Conservation (phyloP, 2,888 invertebrate genomes). For the Hydrotaea cyrtoneurina region DNA sequence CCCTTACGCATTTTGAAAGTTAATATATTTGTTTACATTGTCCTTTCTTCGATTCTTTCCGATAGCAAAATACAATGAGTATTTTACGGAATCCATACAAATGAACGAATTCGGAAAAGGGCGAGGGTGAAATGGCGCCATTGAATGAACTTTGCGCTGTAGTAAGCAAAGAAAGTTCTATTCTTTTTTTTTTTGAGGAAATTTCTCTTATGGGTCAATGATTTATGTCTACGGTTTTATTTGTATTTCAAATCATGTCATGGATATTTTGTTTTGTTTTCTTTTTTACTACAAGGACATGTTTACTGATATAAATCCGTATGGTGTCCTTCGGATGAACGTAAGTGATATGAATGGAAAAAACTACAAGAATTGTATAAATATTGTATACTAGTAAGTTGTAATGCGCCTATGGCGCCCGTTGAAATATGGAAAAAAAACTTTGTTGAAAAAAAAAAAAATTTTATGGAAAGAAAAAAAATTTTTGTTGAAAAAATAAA, state of each 20-base stretch:
- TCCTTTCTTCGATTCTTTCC: not conserved
- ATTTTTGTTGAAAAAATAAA: no score
- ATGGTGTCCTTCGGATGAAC: no score
- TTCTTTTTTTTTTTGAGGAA: not conserved
- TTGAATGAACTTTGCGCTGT: not conserved
- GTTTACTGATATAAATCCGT: no score
- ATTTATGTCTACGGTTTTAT: not conserved
- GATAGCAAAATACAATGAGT: not conserved
- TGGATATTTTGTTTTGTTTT: not conserved
- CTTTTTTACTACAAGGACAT: not conserved
- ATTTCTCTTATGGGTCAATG: not conserved
- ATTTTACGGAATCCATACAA: not conserved
- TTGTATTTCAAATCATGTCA: not conserved
- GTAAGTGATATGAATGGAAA: no score
- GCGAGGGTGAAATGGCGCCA: conserved; percentile 1
- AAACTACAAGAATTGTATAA: no score
- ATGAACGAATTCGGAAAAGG: not conserved
- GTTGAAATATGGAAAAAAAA: no score
- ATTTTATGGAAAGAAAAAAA: no score
- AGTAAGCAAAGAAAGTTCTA: not conserved
- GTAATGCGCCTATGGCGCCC: no score
- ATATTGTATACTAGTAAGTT: no score
- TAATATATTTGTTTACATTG: not conserved
- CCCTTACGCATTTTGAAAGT: not conserved
- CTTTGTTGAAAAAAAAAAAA: no score